phyloP scores from a whole-genome alignment of 2,797 vertebrate genomes.

The Sebastes steindachneri region DNA sequence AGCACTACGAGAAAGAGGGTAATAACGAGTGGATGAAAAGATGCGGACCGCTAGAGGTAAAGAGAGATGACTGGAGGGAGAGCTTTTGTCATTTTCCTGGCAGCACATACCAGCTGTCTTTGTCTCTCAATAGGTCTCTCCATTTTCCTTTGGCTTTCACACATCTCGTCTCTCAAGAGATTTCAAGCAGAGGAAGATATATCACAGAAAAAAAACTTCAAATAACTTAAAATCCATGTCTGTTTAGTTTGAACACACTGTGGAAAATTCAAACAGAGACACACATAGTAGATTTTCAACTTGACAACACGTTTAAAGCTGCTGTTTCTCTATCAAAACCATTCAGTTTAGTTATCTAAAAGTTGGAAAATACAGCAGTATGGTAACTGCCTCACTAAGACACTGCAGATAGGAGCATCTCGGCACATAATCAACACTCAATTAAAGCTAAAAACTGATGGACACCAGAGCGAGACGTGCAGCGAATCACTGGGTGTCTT shows the following conservation, averaged over 20 bases:
- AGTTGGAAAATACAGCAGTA: neutral
- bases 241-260: neutral
- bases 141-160: slow-evolving; percentile 41
- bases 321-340: neutral
- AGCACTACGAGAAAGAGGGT: slow-evolving; percentile 17
- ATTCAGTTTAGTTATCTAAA: neutral
- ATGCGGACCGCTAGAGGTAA: slow-evolving; percentile 46
- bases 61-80: slow-evolving; percentile 71
- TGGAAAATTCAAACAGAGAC: neutral
- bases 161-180: slow-evolving; percentile 26
- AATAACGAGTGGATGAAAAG: slow-evolving; percentile 60
- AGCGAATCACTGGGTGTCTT: slow-evolving; percentile 2
- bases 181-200: neutral
- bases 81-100: slow-evolving; percentile 65
- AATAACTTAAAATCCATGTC: neutral
- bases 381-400: neutral
- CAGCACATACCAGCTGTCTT: slow-evolving; percentile 57
- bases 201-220: neutral
- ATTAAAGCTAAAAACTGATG: neutral
- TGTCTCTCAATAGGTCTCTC: slow-evolving; percentile 52
- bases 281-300: neutral
- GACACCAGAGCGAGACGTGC: neutral
- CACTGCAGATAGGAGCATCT: neutral
- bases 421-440: neutral
- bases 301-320: neutral